Conservation (phyloP, 1,140 invertebrate genomes). For the Drosophila mayri region DNA sequence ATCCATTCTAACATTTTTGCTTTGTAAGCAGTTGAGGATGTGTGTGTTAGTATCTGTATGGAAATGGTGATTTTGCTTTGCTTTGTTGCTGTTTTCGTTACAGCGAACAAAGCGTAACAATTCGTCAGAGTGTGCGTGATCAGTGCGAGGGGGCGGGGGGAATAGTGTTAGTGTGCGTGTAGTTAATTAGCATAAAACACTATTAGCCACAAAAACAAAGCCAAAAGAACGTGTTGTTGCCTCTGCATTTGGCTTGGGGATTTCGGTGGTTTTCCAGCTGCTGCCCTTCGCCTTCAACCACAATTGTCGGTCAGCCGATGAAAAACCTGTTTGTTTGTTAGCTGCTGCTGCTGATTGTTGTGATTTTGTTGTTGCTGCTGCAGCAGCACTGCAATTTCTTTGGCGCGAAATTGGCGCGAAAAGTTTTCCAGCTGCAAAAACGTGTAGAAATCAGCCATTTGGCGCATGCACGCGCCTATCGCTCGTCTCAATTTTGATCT, state of each 20-base stretch:
- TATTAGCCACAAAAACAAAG: conserved; percentile 44
- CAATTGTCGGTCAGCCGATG: conserved; percentile 72
- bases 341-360: conserved; percentile 52
- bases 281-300: conserved; percentile 74
- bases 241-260: conserved; percentile 49
- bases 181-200: conserved; percentile 63
- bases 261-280: conserved; percentile 47
- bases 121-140: conserved; percentile 30
- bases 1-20: conserved; percentile 15
- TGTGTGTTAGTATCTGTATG: conserved; percentile 23
- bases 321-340: conserved; percentile 69
- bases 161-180: conserved; percentile 19
- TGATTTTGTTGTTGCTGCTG: conserved; percentile 60
- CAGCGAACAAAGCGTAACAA: conserved; percentile 67
- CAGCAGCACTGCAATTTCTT: conserved; percentile 55
- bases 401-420: conserved; percentile 72
- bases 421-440: conserved; percentile 72
- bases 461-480: conserved; percentile 45
- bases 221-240: conserved; percentile 54
- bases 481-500: conserved; percentile 16
- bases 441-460: conserved; percentile 73
- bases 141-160: not conserved
- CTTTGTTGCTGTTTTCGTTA: conserved; percentile 53
- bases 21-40: conserved; percentile 23
- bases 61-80: conserved; percentile 36